Evolutionary conservation across 2,888 invertebrate species (phyloP).

Genomic region (Chydorus sphaericus): DNA sequence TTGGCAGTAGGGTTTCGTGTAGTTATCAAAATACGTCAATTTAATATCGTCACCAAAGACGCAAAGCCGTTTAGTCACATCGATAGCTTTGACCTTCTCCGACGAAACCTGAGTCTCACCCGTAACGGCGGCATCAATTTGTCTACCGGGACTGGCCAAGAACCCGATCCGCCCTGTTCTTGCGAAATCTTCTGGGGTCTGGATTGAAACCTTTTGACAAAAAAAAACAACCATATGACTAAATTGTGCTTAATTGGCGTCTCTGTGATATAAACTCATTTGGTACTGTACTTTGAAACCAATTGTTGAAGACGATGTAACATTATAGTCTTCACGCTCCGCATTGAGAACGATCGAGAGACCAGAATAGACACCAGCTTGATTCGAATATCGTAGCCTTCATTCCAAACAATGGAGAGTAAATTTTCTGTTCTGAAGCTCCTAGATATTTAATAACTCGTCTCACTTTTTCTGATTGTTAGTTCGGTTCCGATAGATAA

Average conservation of each 20-base stretch:
- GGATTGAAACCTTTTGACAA: conserved; percentile 6
- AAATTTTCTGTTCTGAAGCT: no score
- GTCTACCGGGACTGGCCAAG: conserved; percentile 10
- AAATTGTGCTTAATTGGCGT: background rate
- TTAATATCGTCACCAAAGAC: conserved; percentile 9
- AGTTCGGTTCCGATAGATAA: background rate
- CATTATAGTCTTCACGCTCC: conserved; percentile 9
- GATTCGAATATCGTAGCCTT: background rate
- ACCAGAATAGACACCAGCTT: conserved; percentile 8
- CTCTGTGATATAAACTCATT: no score
- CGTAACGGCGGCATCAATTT: background rate
- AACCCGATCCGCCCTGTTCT: conserved; percentile 6
- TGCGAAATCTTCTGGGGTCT: conserved; percentile 13
- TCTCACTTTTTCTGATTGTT: background rate
- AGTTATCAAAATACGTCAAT: conserved; percentile 13
- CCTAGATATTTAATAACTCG: no score
- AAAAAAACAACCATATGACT: background rate
- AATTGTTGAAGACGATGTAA: conserved; percentile 8
- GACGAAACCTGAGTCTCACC: background rate
- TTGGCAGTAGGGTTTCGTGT: conserved; percentile 5
- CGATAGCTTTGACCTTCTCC: background rate
- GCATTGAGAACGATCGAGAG: conserved; percentile 10
- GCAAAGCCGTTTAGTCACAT: conserved; percentile 4
- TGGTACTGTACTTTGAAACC: conserved; percentile 15
- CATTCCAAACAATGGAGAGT: no score